Evolutionary conservation across 2,797 vertebrate genomes (phyloP).

Genomic region (Pangasius macronema): DNA sequence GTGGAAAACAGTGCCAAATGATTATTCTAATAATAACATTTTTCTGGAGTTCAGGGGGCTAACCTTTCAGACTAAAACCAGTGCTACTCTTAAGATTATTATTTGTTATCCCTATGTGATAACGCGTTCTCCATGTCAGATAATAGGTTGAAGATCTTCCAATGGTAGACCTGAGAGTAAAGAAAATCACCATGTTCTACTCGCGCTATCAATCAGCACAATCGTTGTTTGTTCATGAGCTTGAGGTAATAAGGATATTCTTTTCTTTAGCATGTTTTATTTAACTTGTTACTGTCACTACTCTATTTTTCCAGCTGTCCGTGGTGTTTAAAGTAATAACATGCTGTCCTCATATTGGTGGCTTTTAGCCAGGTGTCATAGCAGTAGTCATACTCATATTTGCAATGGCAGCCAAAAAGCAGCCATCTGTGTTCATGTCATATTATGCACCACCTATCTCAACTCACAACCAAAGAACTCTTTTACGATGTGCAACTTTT

Average conservation of each 20-base stretch:
- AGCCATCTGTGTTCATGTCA: neutral
- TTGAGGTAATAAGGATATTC: neutral
- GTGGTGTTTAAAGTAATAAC: neutral
- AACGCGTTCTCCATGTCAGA: neutral
- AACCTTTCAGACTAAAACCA: neutral
- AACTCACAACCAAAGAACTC: neutral
- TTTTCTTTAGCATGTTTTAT: neutral
- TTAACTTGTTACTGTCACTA: neutral
- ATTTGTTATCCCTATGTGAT: neutral
- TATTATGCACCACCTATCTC: neutral
- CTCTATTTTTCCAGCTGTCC: neutral
- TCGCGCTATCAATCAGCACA: neutral
- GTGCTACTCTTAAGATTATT: neutral
- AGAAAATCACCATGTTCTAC: neutral
- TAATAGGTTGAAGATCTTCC: neutral
- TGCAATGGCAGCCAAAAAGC: neutral
- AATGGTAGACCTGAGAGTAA: neutral
- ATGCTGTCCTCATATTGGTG: neutral
- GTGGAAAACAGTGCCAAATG: neutral
- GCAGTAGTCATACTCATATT: neutral
- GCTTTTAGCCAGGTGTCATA: neutral
- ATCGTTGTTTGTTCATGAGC: neutral
- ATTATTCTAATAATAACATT: neutral
- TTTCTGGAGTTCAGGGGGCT: neutral
- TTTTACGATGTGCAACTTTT: neutral